Percentiles rank a stretch among this genome's conserved stretches.
Evolutionary conservation across 2,888 invertebrate species (phyloP).

Genomic region (Volucella inanis): DNA sequence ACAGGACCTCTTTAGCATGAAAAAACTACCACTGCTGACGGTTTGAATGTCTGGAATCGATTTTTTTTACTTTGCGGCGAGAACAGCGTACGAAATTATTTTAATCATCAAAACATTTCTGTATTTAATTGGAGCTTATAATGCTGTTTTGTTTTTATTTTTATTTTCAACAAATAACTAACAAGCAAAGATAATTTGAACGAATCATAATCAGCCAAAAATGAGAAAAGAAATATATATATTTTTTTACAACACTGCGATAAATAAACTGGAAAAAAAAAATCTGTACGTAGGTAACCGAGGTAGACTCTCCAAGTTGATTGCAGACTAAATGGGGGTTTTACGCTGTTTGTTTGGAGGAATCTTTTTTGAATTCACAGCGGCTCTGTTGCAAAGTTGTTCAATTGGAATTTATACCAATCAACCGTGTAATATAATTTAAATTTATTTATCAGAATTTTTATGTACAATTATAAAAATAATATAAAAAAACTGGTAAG

Average conservation of each 20-base stretch:
- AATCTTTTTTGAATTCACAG: constrained; percentile 18
- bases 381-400: constrained; percentile 9
- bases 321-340: constrained; percentile 43
- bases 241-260: constrained; percentile 45
- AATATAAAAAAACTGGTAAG: not conserved
- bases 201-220: constrained; percentile 43
- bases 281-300: constrained; percentile 60
- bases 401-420: constrained; percentile 25
- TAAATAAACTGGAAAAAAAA: constrained; percentile 72
- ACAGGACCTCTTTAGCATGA: constrained; percentile 66
- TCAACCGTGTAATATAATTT: not conserved
- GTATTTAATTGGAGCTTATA: constrained; percentile 9
- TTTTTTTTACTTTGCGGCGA: constrained; percentile 73
- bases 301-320: constrained; percentile 48
- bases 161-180: constrained; percentile 1
- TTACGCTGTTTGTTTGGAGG: constrained; percentile 12
- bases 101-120: constrained; percentile 23
- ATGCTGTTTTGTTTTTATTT: constrained; percentile 3
- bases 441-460: no score
- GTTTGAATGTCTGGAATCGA: constrained; percentile 74
- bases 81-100: constrained; percentile 48
- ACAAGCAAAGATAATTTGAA: constrained; percentile 23
- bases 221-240: constrained; percentile 63
- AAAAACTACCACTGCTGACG: constrained; percentile 60
- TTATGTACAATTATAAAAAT: not conserved